A percentile compares a stretch with the other conserved stretches of the same genome.
These are phyloP conservation scores for Miniopterus natalensis DNA, from an alignment of 2,113 vertebrate genomes.

Conservation along the genomic window DNA sequence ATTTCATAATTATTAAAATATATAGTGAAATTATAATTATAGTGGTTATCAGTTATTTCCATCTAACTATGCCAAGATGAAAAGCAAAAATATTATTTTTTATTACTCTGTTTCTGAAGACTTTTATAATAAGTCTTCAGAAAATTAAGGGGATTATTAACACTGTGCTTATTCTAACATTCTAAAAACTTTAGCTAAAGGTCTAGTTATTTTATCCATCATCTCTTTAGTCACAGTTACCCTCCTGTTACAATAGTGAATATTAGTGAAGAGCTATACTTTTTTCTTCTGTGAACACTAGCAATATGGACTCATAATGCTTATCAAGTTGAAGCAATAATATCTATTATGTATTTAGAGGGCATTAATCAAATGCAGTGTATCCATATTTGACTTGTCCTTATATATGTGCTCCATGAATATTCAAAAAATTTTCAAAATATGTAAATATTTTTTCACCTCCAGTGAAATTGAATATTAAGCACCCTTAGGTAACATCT, in stretches of 20 bases:
- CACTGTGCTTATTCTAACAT: background rate
- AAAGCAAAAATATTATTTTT: background rate
- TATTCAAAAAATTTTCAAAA: conserved; percentile 3
- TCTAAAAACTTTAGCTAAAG: background rate
- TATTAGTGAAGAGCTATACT: background rate
- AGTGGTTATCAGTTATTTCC: background rate
- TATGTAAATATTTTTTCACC: background rate
- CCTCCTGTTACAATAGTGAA: background rate
- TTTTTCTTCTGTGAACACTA: background rate
- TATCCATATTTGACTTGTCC: background rate
- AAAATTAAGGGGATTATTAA: background rate
- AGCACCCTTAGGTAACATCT: background rate
- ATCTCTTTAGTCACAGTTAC: background rate
- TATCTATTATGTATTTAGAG: background rate
- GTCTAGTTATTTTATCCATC: background rate
- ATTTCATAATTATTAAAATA: background rate
- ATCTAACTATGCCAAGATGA: background rate
- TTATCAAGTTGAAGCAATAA: background rate
- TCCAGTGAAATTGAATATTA: background rate
- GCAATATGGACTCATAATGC: background rate
- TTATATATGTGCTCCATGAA: background rate
- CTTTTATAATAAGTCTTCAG: background rate
- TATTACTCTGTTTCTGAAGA: background rate
- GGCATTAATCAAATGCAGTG: background rate
- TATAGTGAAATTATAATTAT: background rate